Conservation (phyloP, 37 sponge, comb jelly and placozoan species). For the Cliona cf. orientalis region DNA sequence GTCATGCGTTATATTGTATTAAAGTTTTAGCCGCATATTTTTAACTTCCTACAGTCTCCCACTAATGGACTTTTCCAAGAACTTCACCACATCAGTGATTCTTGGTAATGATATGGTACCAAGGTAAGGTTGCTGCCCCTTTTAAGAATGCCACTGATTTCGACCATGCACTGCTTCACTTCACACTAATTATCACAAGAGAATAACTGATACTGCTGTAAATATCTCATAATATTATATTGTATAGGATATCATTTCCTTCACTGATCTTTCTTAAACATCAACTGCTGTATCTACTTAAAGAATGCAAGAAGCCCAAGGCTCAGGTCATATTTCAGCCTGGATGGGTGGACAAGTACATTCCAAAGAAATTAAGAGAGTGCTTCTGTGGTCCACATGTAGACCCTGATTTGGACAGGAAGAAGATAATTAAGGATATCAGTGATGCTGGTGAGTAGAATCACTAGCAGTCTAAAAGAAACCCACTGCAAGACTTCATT, state of each 20-base stretch:
- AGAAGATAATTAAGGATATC: too few species aligned
- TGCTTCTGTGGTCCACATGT: not conserved
- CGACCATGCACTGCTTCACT: too few species aligned
- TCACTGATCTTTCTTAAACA: constrained; percentile 32
- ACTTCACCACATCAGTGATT: constrained; percentile 7
- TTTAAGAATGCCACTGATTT: too few species aligned
- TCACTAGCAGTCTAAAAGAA: too few species aligned
- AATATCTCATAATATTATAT: not conserved
- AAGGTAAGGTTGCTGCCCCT: not conserved
- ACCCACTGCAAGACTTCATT: too few species aligned
- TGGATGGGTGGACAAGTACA: not conserved
- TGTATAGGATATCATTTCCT: constrained; percentile 31
- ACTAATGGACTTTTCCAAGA: not conserved
- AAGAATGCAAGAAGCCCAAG: constrained; percentile 25
- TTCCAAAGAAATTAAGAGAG: not conserved
- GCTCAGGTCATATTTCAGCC: constrained; percentile 31
- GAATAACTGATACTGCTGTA: too few species aligned
- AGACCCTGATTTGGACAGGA: not conserved
- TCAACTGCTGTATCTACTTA: not conserved
- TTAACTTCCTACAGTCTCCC: constrained; percentile 24
- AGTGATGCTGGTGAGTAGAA: too few species aligned
- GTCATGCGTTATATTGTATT: too few species aligned
- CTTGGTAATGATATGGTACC: constrained; percentile 18
- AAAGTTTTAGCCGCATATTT: too few species aligned
- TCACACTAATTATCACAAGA: too few species aligned